A percentile compares a stretch with the other conserved stretches of the same genome.
Conservation (phyloP, 2,113 vertebrate genomes). For the Turdus rufiventris region DNA sequence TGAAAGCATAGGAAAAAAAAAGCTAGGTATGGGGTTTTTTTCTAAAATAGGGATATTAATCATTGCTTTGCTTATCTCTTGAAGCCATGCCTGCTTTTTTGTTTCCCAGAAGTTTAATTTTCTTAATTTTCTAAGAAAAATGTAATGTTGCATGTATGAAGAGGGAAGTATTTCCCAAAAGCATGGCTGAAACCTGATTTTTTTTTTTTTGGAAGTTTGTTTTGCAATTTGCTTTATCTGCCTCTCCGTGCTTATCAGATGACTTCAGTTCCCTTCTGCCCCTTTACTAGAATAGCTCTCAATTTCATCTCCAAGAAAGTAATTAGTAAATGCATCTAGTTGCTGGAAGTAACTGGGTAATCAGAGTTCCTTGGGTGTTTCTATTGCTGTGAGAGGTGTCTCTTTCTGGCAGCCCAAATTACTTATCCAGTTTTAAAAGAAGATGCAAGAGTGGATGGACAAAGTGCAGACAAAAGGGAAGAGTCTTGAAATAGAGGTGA, state of each 20-base stretch:
- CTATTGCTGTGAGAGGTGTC: not conserved
- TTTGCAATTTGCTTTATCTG: not conserved
- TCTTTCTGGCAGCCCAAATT: not conserved
- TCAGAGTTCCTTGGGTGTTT: not conserved
- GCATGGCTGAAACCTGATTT: not conserved
- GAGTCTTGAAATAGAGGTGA: not conserved
- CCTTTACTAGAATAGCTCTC: not conserved
- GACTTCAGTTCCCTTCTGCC: not conserved
- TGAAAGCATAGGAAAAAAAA: slow-evolving; percentile 62
- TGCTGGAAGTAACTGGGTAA: not conserved
- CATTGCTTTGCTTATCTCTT: not conserved
- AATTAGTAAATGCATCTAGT: not conserved
- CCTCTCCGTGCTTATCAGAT: not conserved
- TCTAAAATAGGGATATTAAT: not conserved
- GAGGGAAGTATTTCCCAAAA: not conserved
- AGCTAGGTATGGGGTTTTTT: slow-evolving; percentile 45
- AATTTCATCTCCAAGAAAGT: not conserved
- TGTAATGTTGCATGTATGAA: not conserved
- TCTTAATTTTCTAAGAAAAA: not conserved
- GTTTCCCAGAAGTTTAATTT: not conserved
- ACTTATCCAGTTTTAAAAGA: not conserved
- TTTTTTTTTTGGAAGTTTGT: not conserved
- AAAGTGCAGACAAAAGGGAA: not conserved
- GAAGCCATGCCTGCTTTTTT: not conserved
- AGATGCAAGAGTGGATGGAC: not conserved